A percentile compares a stretch with the other conserved stretches of the same genome.
Evolutionary conservation across 1,140 invertebrate genomes (phyloP).

Genomic region (Drosophila kohkoa): DNA sequence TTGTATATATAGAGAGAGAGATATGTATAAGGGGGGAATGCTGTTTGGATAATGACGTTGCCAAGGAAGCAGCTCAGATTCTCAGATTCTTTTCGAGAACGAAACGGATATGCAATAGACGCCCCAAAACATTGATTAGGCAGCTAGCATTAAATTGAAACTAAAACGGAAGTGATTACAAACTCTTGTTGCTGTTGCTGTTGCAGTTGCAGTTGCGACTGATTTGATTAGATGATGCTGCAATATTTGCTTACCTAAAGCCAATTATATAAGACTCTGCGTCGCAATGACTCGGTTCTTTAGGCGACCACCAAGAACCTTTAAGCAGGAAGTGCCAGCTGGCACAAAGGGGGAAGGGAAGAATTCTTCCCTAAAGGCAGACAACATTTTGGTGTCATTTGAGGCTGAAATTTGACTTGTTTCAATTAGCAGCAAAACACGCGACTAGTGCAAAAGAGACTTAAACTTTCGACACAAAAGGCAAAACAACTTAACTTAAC

Average conservation of each 20-base stretch:
- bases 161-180: constrained; percentile 78
- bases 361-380: constrained; percentile 5
- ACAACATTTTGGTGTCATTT: constrained; percentile 50
- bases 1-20: constrained; percentile 4
- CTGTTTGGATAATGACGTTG: constrained; percentile 66
- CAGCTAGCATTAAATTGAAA: constrained; percentile 72
- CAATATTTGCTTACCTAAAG: constrained; percentile 36
- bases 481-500: constrained; percentile 67
- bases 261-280: constrained; percentile 58
- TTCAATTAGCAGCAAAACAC: constrained; percentile 72
- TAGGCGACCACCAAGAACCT: constrained; percentile 12
- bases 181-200: constrained; percentile 20
- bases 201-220: constrained; percentile 31
- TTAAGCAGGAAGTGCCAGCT: constrained; percentile 64
- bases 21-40: neutral
- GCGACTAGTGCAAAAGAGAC: constrained; percentile 52
- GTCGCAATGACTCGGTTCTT: constrained; percentile 30
- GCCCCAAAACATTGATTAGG: constrained; percentile 60
- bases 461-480: constrained; percentile 41
- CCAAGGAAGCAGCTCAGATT: constrained; percentile 55
- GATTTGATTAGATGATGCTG: constrained; percentile 78
- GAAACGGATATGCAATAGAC: constrained; percentile 68
- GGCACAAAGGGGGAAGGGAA: neutral
- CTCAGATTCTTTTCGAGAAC: constrained; percentile 45
- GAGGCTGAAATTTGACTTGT: constrained; percentile 59